Evolutionary conservation across 2,888 invertebrate genomes (phyloP).

Genomic region (Fragum fragum): DNA sequence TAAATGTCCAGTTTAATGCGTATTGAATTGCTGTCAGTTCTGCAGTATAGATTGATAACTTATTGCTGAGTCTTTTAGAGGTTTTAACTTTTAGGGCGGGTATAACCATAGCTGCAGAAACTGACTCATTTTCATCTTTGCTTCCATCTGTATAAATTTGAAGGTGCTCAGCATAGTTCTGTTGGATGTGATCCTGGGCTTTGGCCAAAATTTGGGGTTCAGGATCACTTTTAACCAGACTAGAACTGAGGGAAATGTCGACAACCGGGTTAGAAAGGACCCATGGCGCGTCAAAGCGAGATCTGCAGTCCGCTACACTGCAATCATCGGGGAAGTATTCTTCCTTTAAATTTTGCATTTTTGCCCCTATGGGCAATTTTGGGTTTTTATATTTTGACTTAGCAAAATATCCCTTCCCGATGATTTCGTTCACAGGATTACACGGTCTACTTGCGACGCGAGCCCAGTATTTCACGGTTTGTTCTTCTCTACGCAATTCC

Average conservation of each 20-base stretch:
- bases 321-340: background rate
- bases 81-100: too few relatives aligned
- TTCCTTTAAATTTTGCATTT: background rate
- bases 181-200: too few relatives aligned
- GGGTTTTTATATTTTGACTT: constrained; percentile 13
- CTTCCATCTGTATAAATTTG: too few relatives aligned
- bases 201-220: too few relatives aligned
- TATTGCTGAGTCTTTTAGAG: too few relatives aligned
- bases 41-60: too few relatives aligned
- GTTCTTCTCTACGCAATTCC: background rate
- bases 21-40: too few relatives aligned
- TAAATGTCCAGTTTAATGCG: background rate
- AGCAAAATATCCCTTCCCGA: background rate
- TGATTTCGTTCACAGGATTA: constrained; percentile 9
- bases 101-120: constrained; percentile 10
- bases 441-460: background rate
- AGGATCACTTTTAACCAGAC: constrained; percentile 17
- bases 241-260: constrained; percentile 1
- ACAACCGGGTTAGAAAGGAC: background rate
- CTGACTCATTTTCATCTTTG: background rate
- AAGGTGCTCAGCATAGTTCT: too few relatives aligned
- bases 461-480: constrained; percentile 21
- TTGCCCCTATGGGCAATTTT: background rate
- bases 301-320: background rate
- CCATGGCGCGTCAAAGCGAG: background rate